Conservation (phyloP, 2,113 vertebrate genomes). For the Nibea coibor region DNA sequence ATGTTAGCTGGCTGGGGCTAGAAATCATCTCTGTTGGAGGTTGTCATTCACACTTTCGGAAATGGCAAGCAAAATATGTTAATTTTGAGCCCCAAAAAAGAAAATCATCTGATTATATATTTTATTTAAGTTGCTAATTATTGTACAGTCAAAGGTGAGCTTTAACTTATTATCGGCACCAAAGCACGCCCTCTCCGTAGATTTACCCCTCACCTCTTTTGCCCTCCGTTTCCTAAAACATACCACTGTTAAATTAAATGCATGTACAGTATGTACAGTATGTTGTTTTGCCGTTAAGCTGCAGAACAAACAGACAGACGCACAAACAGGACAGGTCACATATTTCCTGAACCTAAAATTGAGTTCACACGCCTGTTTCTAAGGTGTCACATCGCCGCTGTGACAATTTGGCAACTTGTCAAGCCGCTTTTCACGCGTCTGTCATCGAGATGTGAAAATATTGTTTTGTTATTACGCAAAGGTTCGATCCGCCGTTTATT, state of each 20-base stretch:
- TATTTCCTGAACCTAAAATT: constrained; percentile 13
- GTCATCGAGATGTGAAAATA: neutral
- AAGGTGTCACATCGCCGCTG: neutral
- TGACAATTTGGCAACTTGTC: neutral
- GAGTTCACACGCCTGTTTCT: constrained; percentile 22
- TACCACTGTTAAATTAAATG: neutral
- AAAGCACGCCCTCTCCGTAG: too few relatives aligned
- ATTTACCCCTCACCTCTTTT: too few relatives aligned
- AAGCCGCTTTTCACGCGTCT: neutral
- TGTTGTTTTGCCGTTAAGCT: constrained; percentile 3
- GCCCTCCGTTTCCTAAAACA: too few relatives aligned
- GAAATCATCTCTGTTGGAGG: too few relatives aligned
- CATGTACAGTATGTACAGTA: neutral
- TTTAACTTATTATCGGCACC: too few relatives aligned
- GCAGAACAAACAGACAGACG: constrained; percentile 18
- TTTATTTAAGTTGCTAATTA: too few relatives aligned
- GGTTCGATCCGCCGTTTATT: neutral
- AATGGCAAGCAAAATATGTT: too few relatives aligned
- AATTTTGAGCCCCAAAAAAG: too few relatives aligned
- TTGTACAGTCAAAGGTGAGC: too few relatives aligned
- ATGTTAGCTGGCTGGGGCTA: too few relatives aligned
- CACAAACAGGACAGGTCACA: constrained; percentile 28
- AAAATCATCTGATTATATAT: too few relatives aligned
- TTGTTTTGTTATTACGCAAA: neutral
- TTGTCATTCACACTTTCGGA: too few relatives aligned